Base-by-base conservation (phyloP, 2,797 vertebrate genomes). In the Chelon auratus region DNA sequence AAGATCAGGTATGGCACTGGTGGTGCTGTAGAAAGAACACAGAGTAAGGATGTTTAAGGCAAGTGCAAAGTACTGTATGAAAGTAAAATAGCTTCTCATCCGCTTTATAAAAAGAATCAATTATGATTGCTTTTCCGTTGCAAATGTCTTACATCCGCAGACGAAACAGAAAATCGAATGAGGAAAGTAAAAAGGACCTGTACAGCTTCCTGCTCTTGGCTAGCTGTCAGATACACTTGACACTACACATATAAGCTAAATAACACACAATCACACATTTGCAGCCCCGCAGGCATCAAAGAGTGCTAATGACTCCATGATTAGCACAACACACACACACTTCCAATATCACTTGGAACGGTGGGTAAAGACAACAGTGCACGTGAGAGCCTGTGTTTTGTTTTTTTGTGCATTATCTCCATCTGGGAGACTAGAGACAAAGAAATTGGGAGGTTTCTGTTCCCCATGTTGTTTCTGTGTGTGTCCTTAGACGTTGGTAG, bases 241-340 rank as follows among this genome's bases (percentile, higher is more conserved):
- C 33, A 53, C 48, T 45, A 62, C 10, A 62, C 24, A 68, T 57
- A 62, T 55, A 3, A 22, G 10, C 37, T 50, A 62, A 61, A 39
- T 54, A 67, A 57, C 36, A 79, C 51, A 72, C 75, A 60, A 43
- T 24, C 36, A 68, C 68, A 75, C 36, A 66, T 62, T 67, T 42
- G 60, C 69, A 88, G 81, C 63, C 55, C 50, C 75, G 70, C 39
- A 85, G 62, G 86, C 78, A 85, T 86, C 78, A 87, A 85, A 88
- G 76, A 74, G 74, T 78, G 81, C 72, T 91, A 92, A 91, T 91
- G 82, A 90, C 91, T 89, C 90, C 71, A 80, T 85, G 86, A 85
- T 88, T 81, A 81, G 73, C 81, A 77, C 76, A 77, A 81, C 80
- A 78, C 43, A 68, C 43, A 68, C 58, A 57, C 68, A 75, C 60